Evolutionary conservation across 2,888 invertebrate genomes (phyloP), one percentile per base, ranked within the genome.

Genomic region (Melitaea athalia): DNA sequence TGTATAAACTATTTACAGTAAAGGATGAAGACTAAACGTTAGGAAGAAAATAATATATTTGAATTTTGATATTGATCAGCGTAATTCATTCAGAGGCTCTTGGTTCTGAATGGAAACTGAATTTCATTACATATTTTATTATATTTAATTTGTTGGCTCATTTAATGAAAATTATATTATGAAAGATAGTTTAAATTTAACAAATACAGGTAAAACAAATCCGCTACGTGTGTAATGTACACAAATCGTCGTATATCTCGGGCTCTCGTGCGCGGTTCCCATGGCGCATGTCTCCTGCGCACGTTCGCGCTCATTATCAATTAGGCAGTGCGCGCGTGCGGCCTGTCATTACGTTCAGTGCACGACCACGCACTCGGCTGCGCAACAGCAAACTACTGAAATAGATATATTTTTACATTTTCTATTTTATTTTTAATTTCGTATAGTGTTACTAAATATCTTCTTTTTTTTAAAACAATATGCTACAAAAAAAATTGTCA

Each of bases 291-390:
- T 79, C 81, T 77, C 77, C 80, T 83, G 87, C 85, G 86, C 89
- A 85, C 78, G 87, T 89, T 85, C 83, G 78, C 84, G 80, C 78
- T 87, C 86, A 90, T 92, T 91, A 91, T 91, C 92, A 92, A 91
- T 92, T 91, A 92, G 89, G 83, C 85, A 86, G 42, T 15, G 89
- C 85, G 87, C 88, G 90, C 90, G 89, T 90, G 91, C 89, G 89
- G 86, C 86, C 88, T 88, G 91, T 91, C 91, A 91, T 92, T 91
- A 80, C 75, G 62, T 75, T 67, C 73, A 74, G 76, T 76, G 86
- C 89, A 89, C 88, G 89, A 88, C 53, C 53, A 53, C 89, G 89
- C 88, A 88, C 84, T 62, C 62, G 8, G 61, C 47, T 17, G 53
- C 60, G 17, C 38, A 61, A 53, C 10, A 43, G 33, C 59, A 49